Evolutionary conservation across 2,797 vertebrate genomes (phyloP).

Genomic region (Pygocentrus nattereri): DNA sequence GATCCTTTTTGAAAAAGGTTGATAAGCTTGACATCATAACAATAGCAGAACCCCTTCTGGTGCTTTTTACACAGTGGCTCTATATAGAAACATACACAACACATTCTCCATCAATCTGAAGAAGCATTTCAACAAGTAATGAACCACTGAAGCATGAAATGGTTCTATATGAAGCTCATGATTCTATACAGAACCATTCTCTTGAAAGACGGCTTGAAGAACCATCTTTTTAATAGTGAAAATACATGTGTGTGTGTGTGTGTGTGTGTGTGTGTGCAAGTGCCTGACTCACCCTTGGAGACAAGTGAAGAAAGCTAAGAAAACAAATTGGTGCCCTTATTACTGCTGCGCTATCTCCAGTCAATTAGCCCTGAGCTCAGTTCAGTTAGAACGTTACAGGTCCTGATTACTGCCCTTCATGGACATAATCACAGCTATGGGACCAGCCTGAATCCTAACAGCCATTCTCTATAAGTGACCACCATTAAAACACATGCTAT

Average conservation of each 20-base stretch:
- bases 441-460: constrained; percentile 11
- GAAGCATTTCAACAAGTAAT: no score
- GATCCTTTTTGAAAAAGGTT: no score
- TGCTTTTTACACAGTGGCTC: no score
- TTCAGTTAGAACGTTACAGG: constrained; percentile 36
- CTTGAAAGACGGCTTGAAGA: no score
- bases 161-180: no score
- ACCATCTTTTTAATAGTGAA: not conserved
- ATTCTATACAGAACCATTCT: no score
- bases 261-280: constrained; percentile 7
- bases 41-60: no score
- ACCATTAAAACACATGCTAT: not conserved
- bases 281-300: constrained; percentile 48
- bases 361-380: constrained; percentile 48
- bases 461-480: not conserved
- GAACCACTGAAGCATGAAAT: no score
- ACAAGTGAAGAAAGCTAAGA: constrained; percentile 32
- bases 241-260: constrained; percentile 22
- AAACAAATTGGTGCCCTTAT: constrained; percentile 45
- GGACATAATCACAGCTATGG: constrained; percentile 37
- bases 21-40: no score
- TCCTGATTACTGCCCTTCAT: constrained; percentile 44
- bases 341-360: constrained; percentile 43
- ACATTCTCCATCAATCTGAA: no score
- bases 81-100: no score